Evolutionary conservation across 2,888 invertebrate genomes (phyloP).

Genomic region (Prosopocoilus inquinatus): DNA sequence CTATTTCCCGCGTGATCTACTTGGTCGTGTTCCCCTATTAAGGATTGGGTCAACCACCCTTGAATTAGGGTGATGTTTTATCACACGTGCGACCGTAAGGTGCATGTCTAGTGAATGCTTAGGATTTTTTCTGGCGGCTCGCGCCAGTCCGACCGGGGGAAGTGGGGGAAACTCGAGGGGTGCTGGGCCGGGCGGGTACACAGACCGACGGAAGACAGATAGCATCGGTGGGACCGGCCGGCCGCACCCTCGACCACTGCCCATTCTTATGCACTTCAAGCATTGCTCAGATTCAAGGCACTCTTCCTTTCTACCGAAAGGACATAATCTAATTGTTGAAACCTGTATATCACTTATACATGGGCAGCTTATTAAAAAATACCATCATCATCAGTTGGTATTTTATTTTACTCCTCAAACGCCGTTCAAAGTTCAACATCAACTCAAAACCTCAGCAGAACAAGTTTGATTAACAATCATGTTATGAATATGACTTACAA

Average conservation of each 20-base stretch:
- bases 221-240: conserved; percentile 42
- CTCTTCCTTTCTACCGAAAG: conserved; percentile 26
- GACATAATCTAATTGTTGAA: too few relatives aligned
- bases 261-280: conserved; percentile 35
- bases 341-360: too few relatives aligned
- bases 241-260: conserved; percentile 41
- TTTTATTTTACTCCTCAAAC: too few relatives aligned
- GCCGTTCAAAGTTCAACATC: too few relatives aligned
- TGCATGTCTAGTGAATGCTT: conserved; percentile 39
- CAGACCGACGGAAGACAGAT: conserved; percentile 41
- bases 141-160: conserved; percentile 31
- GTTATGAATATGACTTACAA: too few relatives aligned
- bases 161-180: conserved; percentile 34
- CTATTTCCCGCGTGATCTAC: conserved; percentile 23
- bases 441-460: too few relatives aligned
- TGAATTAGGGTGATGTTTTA: conserved; percentile 36
- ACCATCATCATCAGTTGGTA: too few relatives aligned
- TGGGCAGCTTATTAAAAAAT: too few relatives aligned
- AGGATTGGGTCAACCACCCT: conserved; percentile 27
- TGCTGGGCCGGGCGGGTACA: conserved; percentile 32
- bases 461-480: too few relatives aligned
- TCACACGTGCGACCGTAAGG: conserved; percentile 40
- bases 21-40: conserved; percentile 26
- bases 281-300: conserved; percentile 34
- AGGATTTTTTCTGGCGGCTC: conserved; percentile 39